Evolutionary conservation across 2,113 vertebrate species (phyloP).

Genomic region (Calidris pygmaea): DNA sequence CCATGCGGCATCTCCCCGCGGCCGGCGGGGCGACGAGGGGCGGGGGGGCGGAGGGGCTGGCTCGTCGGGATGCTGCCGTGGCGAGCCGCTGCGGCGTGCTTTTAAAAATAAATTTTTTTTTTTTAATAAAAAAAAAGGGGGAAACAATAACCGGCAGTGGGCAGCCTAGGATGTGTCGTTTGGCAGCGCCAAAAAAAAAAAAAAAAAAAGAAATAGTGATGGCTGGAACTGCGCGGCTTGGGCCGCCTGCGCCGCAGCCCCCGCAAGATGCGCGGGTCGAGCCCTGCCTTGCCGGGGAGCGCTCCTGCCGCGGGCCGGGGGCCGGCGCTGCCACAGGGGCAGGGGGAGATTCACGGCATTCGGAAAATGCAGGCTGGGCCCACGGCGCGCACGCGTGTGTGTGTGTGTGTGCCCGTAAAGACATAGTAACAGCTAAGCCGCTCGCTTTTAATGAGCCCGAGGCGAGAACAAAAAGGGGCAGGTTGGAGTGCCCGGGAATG

Average conservation of each 20-base stretch:
- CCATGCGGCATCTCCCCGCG: conserved; percentile 8
- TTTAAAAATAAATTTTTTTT: neutral
- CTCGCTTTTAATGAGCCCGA: fast-evolving
- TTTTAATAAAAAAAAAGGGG: neutral
- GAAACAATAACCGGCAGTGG: neutral
- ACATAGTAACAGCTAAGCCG: neutral
- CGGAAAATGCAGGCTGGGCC: neutral
- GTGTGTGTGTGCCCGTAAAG: neutral
- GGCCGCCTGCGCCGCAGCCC: neutral
- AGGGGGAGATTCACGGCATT: neutral
- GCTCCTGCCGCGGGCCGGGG: neutral
- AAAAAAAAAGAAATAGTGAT: neutral
- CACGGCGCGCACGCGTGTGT: neutral
- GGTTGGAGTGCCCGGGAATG: neutral
- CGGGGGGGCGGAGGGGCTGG: neutral
- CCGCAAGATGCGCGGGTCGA: neutral
- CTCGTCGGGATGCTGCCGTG: neutral
- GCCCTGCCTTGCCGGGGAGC: neutral
- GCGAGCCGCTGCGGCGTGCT: neutral
- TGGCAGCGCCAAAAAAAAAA: neutral
- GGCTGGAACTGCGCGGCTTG: neutral
- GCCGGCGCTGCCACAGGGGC: neutral
- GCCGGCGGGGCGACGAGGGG: neutral
- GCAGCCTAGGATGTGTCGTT: neutral
- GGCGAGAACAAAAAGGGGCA: neutral